These are phyloP conservation scores for Denticeps clupeoides DNA, from an alignment of 2,797 vertebrate species.

Conservation along the genomic window DNA sequence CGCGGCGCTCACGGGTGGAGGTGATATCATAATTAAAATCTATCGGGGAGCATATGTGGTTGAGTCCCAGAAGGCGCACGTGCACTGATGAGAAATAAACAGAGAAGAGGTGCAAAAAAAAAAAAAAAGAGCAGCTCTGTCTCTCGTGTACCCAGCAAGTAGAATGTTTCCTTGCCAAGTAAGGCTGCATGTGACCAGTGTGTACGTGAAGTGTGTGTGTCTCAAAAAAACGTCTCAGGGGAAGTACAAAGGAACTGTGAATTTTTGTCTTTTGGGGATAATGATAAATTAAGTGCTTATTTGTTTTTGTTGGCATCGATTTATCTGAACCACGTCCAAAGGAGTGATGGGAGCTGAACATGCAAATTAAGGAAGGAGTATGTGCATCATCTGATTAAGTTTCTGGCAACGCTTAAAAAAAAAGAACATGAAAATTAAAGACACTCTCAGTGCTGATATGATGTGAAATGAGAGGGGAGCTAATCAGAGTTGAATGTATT, in stretches of 20 bases:
- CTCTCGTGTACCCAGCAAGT: too few relatives aligned
- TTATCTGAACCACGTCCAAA: conserved; percentile 30
- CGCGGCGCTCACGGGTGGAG: conserved; percentile 37
- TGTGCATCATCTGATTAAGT: too few relatives aligned
- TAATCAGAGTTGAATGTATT: too few relatives aligned
- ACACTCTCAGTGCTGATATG: background rate
- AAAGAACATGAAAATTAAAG: background rate
- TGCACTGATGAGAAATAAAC: conserved; percentile 44
- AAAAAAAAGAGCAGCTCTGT: conserved; percentile 11
- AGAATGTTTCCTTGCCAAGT: too few relatives aligned
- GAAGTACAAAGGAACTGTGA: background rate
- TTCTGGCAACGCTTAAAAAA: background rate
- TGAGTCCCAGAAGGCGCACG: conserved; percentile 29
- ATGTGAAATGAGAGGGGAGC: too few relatives aligned
- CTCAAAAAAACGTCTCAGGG: background rate
- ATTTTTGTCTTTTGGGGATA: conserved; percentile 19
- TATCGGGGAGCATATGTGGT: conserved; percentile 59
- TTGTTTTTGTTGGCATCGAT: conserved; percentile 30
- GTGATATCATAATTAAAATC: conserved; percentile 68
- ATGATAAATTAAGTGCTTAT: conserved; percentile 29
- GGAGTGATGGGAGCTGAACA: background rate
- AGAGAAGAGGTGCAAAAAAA: conserved; percentile 47
- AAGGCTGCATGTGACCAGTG: conserved; percentile 4
- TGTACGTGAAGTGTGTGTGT: background rate
- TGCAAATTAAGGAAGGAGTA: background rate